Conservation (phyloP, 2,113 vertebrate species). For the Ascaphus truei region DNA sequence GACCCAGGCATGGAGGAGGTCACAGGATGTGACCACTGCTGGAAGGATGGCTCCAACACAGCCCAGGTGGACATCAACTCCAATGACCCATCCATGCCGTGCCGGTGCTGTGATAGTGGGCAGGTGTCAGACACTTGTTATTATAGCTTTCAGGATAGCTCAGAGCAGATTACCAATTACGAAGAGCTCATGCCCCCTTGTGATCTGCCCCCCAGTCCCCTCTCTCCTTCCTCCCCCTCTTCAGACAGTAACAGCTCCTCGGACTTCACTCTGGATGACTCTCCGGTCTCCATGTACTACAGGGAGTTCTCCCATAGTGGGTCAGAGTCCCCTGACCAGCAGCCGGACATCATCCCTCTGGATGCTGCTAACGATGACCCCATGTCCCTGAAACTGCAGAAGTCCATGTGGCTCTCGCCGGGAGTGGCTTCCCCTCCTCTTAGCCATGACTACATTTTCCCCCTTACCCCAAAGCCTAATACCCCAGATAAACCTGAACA, state of each 20-base stretch:
- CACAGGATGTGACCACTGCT: constrained; percentile 40
- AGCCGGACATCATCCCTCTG: constrained; percentile 34
- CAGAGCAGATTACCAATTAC: constrained; percentile 28
- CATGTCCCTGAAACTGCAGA: fast-evolving
- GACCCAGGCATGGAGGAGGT: constrained; percentile 26
- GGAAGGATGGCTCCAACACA: background rate
- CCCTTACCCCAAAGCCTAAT: no score
- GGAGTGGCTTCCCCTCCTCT: no score
- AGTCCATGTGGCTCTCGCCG: background rate
- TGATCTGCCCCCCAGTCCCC: constrained; percentile 66
- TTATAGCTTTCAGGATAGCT: constrained; percentile 65
- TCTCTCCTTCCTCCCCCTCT: constrained; percentile 74
- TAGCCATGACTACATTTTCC: no score
- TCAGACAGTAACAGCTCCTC: constrained; percentile 93
- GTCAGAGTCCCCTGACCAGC: constrained; percentile 42
- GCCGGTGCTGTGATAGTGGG: constrained; percentile 74
- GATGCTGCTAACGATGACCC: constrained; percentile 32
- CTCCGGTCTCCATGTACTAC: constrained; percentile 70
- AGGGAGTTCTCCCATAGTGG: constrained; percentile 52
- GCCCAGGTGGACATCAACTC: constrained; percentile 82
- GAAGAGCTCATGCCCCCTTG: constrained; percentile 62
- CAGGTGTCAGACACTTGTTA: constrained; percentile 38
- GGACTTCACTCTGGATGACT: constrained; percentile 83
- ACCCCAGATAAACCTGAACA: background rate
- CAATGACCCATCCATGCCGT: constrained; percentile 82